Evolutionary conservation across 2,888 invertebrate species (phyloP), one percentile per base, ranked within the genome.

Genomic region (Megalurothrips usitatus): DNA sequence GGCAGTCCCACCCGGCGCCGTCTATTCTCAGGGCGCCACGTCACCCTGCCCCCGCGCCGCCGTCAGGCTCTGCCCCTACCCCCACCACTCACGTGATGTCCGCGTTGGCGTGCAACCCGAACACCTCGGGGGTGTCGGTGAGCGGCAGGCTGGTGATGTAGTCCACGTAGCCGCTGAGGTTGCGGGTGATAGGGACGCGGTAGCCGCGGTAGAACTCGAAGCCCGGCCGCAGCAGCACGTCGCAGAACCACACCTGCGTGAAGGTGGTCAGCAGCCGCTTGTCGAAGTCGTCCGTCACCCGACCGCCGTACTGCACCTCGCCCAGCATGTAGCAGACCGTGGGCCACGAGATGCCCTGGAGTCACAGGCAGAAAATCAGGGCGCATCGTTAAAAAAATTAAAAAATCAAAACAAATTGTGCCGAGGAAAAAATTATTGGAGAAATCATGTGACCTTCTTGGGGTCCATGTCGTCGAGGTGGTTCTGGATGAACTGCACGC

Each of bases 291-390:
- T 98, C 98, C 0, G 98, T 98, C 0, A 98, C 98, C 84, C 98
- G 90, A 6, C 98, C 98, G 19, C 96, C 96, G 84, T 92, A 92
- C 85, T 92, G 91, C 12, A 92, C 95, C 88, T 98, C 98, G 52
- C 98, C 97, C 58, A 98, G 92, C 98, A 98, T 98, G 86, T 98
- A 98, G 86, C 97, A 96, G 14, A 98, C 94, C 0, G 98, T 98
- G 28, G 96, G 96, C 98, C 98, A 98, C 0, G 97, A 97, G 82
- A 98, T 96, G 34, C 97, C 97, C 89, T 90, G 85, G n/a, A n/a
- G n/a, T n/a, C n/a, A n/a, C n/a, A n/a, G n/a, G n/a, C n/a, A n/a
- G n/a, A n/a, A n/a, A n/a, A n/a, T n/a, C n/a, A n/a, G n/a, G n/a
- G n/a, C n/a, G n/a, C n/a, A n/a, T n/a, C n/a, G n/a, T n/a, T n/a